A percentile compares a stretch with the other conserved stretches of the same genome.
phyloP scores from a whole-genome alignment of 2,888 invertebrate species.

The Drosophila koepferae region DNA sequence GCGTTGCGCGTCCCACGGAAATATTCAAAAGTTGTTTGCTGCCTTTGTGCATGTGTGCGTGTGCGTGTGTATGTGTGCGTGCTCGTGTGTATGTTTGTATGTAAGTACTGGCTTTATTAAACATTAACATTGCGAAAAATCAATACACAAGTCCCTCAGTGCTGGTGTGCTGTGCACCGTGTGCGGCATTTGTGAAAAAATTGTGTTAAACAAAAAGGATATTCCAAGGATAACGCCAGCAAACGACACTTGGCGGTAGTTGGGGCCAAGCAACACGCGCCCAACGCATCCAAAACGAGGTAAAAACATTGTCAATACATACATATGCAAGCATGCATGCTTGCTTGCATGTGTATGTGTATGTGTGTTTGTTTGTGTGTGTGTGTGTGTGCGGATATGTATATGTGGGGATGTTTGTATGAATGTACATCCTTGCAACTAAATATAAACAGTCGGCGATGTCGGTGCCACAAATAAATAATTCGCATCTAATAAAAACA shows the following conservation, averaged over 20 bases:
- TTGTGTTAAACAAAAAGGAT: constrained; percentile 64
- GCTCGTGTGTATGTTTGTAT: constrained; percentile 30
- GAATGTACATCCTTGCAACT: constrained; percentile 61
- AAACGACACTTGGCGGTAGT: neutral
- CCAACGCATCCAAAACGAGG: constrained; percentile 38
- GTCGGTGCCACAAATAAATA: constrained; percentile 43
- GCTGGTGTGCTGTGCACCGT: constrained; percentile 35
- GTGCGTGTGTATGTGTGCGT: constrained; percentile 1
- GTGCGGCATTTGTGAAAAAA: constrained; percentile 36
- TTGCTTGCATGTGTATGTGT: constrained; percentile 10
- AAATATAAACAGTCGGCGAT: constrained; percentile 56
- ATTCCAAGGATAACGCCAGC: constrained; percentile 43
- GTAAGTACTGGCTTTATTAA: constrained; percentile 51
- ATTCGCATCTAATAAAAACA: constrained; percentile 30
- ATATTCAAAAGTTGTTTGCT: constrained; percentile 64
- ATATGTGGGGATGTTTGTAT: constrained; percentile 11
- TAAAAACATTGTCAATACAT: constrained; percentile 33
- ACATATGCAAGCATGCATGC: constrained; percentile 8
- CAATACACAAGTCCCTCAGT: constrained; percentile 50
- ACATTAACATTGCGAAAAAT: constrained; percentile 67
- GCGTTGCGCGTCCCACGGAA: constrained; percentile 59
- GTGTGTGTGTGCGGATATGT: neutral
- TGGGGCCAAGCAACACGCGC: constrained; percentile 31
- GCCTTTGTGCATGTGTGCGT: constrained; percentile 6
- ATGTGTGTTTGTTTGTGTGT: neutral